Conservation (phyloP, 2,888 invertebrate genomes). For the Apeira syringaria region DNA sequence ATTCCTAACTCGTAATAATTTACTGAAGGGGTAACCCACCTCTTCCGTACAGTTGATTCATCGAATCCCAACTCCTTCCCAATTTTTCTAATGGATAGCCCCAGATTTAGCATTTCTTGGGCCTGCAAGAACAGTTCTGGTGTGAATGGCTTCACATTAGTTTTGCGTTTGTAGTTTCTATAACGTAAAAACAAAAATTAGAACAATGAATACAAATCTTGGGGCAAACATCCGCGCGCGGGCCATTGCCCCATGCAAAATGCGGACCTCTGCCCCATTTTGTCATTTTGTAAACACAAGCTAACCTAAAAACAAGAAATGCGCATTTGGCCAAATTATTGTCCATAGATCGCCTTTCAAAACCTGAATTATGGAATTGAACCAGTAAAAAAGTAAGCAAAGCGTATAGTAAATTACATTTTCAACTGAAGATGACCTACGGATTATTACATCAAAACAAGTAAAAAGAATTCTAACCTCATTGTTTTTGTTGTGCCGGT, state of each 20-base stretch:
- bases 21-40: slow-evolving; percentile 4
- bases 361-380: slow-evolving; percentile 6
- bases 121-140: slow-evolving; percentile 4
- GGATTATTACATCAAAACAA: slow-evolving; percentile 7
- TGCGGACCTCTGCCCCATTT: slow-evolving; percentile 4
- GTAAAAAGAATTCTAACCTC: slow-evolving; percentile 12
- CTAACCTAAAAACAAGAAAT: slow-evolving; percentile 3
- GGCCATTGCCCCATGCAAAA: slow-evolving; percentile 2
- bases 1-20: slow-evolving; percentile 4
- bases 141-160: slow-evolving; percentile 3
- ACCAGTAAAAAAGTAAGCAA: slow-evolving; percentile 4
- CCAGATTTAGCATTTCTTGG: slow-evolving; percentile 3
- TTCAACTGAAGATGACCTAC: slow-evolving; percentile 4
- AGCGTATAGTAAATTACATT: slow-evolving; percentile 1
- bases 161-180: slow-evolving; percentile 1
- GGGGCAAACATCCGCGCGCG: slow-evolving; percentile 2
- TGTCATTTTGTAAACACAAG: slow-evolving; percentile 2
- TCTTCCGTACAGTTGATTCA: slow-evolving; percentile 4
- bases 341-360: slow-evolving; percentile 2
- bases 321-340: slow-evolving; percentile 4
- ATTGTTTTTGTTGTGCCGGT: slow-evolving; percentile 14
- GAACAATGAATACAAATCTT: slow-evolving; percentile 1
- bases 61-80: slow-evolving; percentile 4
- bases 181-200: neutral
- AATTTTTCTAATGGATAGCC: slow-evolving; percentile 4